A percentile compares a stretch with the other conserved stretches of the same genome.
phyloP scores from a whole-genome alignment of 2,113 vertebrate species.

The Corythornis vintsioides region DNA sequence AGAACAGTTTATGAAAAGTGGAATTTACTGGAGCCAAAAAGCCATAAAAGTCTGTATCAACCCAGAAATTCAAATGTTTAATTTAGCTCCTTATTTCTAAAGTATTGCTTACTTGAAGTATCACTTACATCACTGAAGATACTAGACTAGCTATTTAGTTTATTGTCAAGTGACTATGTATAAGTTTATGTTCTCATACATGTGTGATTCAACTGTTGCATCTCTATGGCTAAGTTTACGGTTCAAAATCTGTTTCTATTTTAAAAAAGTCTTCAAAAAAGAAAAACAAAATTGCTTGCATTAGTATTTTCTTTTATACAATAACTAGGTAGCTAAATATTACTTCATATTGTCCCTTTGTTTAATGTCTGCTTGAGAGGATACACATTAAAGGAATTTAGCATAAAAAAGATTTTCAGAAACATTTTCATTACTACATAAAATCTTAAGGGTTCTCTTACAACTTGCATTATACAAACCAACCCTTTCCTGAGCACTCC shows the following conservation, averaged over 20 bases:
- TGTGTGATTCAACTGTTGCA: not conserved
- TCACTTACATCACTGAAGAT: not conserved
- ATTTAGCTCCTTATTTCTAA: conserved; percentile 10
- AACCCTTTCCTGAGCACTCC: not conserved
- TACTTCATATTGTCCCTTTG: not conserved
- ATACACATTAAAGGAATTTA: not conserved
- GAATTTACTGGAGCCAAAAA: not conserved
- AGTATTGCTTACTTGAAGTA: not conserved
- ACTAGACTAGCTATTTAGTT: not conserved
- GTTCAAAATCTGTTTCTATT: not conserved
- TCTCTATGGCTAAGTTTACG: not conserved
- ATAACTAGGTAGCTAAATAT: not conserved
- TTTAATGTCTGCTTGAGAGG: not conserved
- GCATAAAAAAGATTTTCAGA: not conserved
- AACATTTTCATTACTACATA: not conserved
- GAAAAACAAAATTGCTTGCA: not conserved
- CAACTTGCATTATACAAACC: not conserved
- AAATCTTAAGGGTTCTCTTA: not conserved
- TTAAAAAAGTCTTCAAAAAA: not conserved
- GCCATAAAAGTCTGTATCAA: not conserved
- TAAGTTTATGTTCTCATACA: not conserved
- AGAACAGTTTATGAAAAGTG: conserved; percentile 1
- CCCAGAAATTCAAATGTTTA: not conserved
- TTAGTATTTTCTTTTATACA: not conserved
- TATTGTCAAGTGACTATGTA: not conserved